Evolutionary conservation across 2,113 vertebrate genomes (phyloP), one percentile per base, ranked within the genome.

Genomic region (Numenius arquata): DNA sequence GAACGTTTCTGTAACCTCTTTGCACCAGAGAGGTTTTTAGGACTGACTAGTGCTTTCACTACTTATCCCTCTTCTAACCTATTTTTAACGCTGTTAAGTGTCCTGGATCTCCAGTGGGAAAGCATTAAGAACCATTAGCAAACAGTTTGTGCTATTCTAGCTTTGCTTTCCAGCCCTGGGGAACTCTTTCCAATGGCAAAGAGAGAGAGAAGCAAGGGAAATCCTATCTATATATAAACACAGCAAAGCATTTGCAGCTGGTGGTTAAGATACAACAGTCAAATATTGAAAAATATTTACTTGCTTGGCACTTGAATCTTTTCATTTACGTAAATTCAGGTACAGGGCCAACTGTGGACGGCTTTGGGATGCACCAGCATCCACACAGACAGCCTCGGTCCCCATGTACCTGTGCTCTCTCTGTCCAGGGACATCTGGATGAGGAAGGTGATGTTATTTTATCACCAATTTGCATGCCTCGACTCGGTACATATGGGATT

Each of bases 281-380:
- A 95, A 97, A 96, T 90, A 94, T 36, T 92, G 93, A 90, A 92
- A 94, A 94, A 92, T 92, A 95, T 92, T 94, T 96, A 94, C 91
- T 88, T 70, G 74, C 61, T 88, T 75, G 63, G 84, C 91, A 73
- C 71, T 89, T 20, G 7, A 32, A 36, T 79, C 36, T 88, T 89
- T 79, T 87, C n/a, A 41, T 66, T 61, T n/a, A n/a, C 0, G 0
- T 58, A 50, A 47, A 38, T n/a, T 89, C 76, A 87, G n/a, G 8
- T 62, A 52, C 4, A 53, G 32, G 40, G 79, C 75, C 82, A 89
- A 48, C 18, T 29, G 17, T 9, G 38, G 5, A 5, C 30, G 36
- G 88, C 61, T 73, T 38, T 30, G 19, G 63, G 82, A 74, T 59
- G 65, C 67, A 71, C 17, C 66, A 71, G 20, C 53, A 45, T 4